Evolutionary conservation across 1,140 invertebrate genomes (phyloP), one percentile per base, ranked within the genome.

Genomic region (Potamilus streckersoni): DNA sequence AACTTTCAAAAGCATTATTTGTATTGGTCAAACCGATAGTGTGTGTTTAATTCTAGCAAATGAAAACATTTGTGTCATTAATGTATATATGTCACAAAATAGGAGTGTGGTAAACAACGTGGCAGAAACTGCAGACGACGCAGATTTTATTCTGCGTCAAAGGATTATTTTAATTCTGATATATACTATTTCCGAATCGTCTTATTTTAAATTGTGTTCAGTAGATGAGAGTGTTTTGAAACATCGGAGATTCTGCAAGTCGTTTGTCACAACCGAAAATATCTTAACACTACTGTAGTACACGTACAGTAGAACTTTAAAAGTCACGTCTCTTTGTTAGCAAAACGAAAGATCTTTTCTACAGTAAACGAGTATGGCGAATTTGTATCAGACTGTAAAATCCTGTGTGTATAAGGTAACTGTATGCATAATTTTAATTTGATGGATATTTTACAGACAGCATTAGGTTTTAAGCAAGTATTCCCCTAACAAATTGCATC

Each of bases 351-450:
- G 15, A 16, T 38, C 59, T 61, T 61, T n/a, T 23, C 20, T 49
- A 38, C 61, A 49, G 23, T 17, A 38, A 49, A 8, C n/a, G 58
- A 75, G 19, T n/a, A 80, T 80, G 79, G 65, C 79, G 20, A 80
- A 74, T 67, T 56, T 73, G 15, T 76, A 73, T n/a, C 79, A 80
- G 61, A 76, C 74, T 31, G 71, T 80, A 20, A 80, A 80, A 49
- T 60, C 74, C 19, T 78, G 71, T 55, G 69, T 81, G 20, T 57
- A 72, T 15, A 81, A 75, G 73, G 76, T 81, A 61, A 72, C 62
- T 61, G 38, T 49, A 49, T 49, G 38, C 38, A 49, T 49, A 11
- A 49, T 11, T 49, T 4, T 49, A 49, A 49, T 49, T 8, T 49
- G 6, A 4, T 49, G 38, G 38, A 49, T 49, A 11, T 49, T 49